A percentile compares a stretch with the other conserved stretches of the same genome.
These are phyloP conservation scores for Glandiceps talaboti DNA, from an alignment of 53 echinoderm and acorn worm genomes.

Conservation along the genomic window DNA sequence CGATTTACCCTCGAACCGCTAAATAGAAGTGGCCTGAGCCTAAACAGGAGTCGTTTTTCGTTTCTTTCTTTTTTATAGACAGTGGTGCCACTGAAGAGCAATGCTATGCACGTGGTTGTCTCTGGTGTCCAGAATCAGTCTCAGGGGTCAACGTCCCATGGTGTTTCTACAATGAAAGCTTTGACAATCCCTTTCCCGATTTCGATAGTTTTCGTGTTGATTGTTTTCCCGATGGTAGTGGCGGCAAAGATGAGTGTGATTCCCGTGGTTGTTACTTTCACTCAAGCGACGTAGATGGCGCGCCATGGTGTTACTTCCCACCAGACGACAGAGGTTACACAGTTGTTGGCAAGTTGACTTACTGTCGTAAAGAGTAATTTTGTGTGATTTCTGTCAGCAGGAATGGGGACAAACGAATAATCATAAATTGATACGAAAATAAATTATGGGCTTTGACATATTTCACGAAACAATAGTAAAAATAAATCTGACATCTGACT, in stretches of 20 bases:
- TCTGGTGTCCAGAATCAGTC: constrained; percentile 15
- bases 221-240: constrained; percentile 42
- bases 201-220: constrained; percentile 34
- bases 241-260: constrained; percentile 18
- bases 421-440: too few relatives aligned
- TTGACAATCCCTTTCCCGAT: constrained; percentile 21
- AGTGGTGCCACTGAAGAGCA: constrained; percentile 15
- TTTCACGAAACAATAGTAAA: too few relatives aligned
- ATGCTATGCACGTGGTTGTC: constrained; percentile 23
- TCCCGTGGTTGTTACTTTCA: constrained; percentile 22
- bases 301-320: constrained; percentile 33
- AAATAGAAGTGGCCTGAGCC: too few relatives aligned
- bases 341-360: constrained; percentile 30
- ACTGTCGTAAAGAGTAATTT: too few relatives aligned
- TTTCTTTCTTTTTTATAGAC: too few relatives aligned
- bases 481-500: too few relatives aligned
- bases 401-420: too few relatives aligned
- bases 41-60: too few relatives aligned
- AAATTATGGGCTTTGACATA: too few relatives aligned
- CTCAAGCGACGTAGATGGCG: constrained; percentile 8
- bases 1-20: too few relatives aligned
- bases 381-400: too few relatives aligned
- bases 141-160: constrained; percentile 8
- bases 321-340: constrained; percentile 32
- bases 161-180: constrained; percentile 46